Evolutionary conservation across 1,140 invertebrate species (phyloP), one percentile per base, ranked within the genome.

Genomic region (Mya arenaria): DNA sequence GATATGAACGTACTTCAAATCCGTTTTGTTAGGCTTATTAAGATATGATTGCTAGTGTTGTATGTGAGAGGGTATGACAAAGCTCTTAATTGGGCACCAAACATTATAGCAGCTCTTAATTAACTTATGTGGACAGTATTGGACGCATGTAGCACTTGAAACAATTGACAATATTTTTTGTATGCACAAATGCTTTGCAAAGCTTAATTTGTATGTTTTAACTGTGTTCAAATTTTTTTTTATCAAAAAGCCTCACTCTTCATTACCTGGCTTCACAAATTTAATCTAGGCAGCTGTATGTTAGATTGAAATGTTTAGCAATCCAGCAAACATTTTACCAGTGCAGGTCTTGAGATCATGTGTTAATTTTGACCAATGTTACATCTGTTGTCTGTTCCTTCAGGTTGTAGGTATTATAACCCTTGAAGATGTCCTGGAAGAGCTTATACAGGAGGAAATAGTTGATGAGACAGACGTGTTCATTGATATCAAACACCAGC

Each of bases 361-460:
- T 48, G n/a, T 13, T 48, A 48, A 10, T 48, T 48, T 13, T 48
- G n/a, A 48, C 10, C 10, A n/a, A n/a, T 13, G 44, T 48, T n/a
- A 13, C n/a, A n/a, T 48, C 10, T 48, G 44, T 13, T n/a, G n/a
- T 10, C 15, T 36, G 13, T 32, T 73, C 10, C 72, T 68, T 23
- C 52, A 88, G 84, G 63, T 90, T 25, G 69, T 92, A 63, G 92
- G 92, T 13, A 91, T 92, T 19, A 92, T 92, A 48, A 92, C 92
- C 1, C 73, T 92, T 56, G 92, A 92, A 82, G 91, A 92, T 86
- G 89, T 92, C 0, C 86, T 92, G 8, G 92, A 92, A 80, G 91
- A 92, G 82, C 75, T 92, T 5, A 86, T 92, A 19, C 91, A 92
- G 69, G 89, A 91, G 75, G 91, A 92, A 80, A 92, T 92, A 55